These are phyloP conservation scores for Chlorospingus flavigularis DNA, from an alignment of 2,797 vertebrate genomes.

Conservation along the genomic window DNA sequence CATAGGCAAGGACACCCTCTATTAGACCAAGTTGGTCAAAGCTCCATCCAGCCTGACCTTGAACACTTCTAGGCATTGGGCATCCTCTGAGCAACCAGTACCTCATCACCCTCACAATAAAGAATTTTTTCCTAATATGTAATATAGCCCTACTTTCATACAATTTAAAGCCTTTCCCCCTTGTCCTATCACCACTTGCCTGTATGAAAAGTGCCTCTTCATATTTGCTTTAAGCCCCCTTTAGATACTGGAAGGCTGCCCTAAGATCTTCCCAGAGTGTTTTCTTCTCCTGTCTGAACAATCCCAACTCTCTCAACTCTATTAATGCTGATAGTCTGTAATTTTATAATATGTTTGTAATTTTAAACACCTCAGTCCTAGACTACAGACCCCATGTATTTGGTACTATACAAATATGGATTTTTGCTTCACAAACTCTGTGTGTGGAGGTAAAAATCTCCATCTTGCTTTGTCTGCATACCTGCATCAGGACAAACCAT, in stretches of 20 bases:
- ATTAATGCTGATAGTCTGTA: neutral
- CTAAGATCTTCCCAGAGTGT: neutral
- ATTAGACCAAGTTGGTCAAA: neutral
- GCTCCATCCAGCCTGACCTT: neutral
- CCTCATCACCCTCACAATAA: neutral
- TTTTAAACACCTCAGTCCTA: neutral
- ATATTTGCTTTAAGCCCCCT: neutral
- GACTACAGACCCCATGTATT: neutral
- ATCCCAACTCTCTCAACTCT: neutral
- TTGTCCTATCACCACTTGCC: neutral
- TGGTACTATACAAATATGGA: neutral
- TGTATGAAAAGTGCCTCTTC: neutral
- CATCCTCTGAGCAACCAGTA: neutral
- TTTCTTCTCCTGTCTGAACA: neutral
- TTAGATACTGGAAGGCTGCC: neutral
- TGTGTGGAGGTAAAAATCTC: neutral
- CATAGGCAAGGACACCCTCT: neutral
- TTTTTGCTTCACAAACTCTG: neutral
- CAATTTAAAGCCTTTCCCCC: neutral
- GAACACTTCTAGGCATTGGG: neutral
- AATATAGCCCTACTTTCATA: neutral
- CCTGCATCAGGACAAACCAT: neutral
- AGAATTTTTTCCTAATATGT: neutral
- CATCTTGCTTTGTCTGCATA: neutral
- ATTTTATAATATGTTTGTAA: neutral